These are phyloP conservation scores for Steatornis caripensis DNA, from an alignment of 2,113 vertebrate species.

Conservation along the genomic window DNA sequence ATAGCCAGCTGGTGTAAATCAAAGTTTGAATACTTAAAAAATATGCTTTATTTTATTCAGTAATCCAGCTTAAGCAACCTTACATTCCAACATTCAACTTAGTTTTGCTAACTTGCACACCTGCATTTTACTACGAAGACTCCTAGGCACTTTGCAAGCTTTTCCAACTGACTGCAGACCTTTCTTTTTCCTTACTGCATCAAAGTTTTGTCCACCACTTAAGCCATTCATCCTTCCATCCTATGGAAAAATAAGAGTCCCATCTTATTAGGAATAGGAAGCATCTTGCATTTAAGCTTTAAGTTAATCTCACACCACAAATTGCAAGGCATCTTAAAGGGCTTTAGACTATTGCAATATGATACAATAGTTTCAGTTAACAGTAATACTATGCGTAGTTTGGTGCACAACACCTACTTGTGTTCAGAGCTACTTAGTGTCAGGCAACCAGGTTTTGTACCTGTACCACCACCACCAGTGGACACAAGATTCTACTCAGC, in stretches of 20 bases:
- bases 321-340: neutral
- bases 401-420: neutral
- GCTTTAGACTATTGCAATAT: neutral
- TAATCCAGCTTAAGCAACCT: neutral
- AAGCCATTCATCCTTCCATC: neutral
- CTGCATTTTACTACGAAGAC: neutral
- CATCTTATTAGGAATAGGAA: neutral
- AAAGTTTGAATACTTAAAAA: neutral
- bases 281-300: neutral
- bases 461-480: neutral
- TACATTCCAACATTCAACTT: neutral
- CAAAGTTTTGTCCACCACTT: neutral
- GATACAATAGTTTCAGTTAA: neutral
- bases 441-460: neutral
- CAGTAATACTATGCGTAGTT: neutral
- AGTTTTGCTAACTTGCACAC: neutral
- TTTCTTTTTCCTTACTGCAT: neutral
- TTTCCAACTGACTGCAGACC: neutral
- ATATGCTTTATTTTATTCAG: neutral
- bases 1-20: neutral
- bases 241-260: neutral
- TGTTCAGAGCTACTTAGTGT: neutral
- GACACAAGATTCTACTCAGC: neutral
- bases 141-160: neutral
- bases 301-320: neutral